A percentile compares a stretch with the other conserved stretches of the same genome.
Conservation (phyloP, 1,140 invertebrate genomes). For the Cydia fagiglandana region DNA sequence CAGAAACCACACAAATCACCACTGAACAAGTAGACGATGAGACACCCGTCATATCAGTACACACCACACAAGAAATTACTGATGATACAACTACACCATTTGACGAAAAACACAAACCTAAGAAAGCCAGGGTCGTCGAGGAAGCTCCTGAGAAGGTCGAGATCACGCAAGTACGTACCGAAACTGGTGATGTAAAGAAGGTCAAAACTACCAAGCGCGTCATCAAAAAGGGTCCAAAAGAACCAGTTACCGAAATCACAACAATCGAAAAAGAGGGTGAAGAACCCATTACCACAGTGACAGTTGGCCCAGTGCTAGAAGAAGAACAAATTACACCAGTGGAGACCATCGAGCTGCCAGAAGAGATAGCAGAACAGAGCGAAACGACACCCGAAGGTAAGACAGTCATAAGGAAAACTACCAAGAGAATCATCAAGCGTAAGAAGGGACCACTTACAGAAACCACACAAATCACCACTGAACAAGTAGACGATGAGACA, state of each 20-base stretch:
- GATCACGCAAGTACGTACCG: constrained; percentile 62
- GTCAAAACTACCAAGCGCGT: constrained; percentile 40
- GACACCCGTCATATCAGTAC: constrained; percentile 40
- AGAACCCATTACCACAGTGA: constrained; percentile 53
- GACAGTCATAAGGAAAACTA: constrained; percentile 43
- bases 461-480: constrained; percentile 45
- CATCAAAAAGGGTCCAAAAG: constrained; percentile 53
- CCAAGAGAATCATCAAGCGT: constrained; percentile 51
- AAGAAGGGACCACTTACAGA: constrained; percentile 48
- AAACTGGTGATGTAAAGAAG: constrained; percentile 45
- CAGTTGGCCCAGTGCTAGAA: constrained; percentile 41
- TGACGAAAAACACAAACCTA: constrained; percentile 11
- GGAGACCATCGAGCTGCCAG: constrained; percentile 34
- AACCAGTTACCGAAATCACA: constrained; percentile 54
- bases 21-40: constrained; percentile 42
- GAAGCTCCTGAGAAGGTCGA: constrained; percentile 63
- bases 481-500: constrained; percentile 41
- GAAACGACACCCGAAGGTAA: constrained; percentile 45
- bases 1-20: constrained; percentile 47
- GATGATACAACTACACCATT: constrained; percentile 32
- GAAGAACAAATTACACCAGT: constrained; percentile 34
- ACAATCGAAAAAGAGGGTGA: constrained; percentile 58
- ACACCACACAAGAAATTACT: constrained; percentile 33
- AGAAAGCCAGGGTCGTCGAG: constrained; percentile 40
- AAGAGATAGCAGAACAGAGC: constrained; percentile 37